Percentiles rank a stretch among this genome's conserved stretches.
Evolutionary conservation across 2,113 vertebrate genomes (phyloP).

Genomic region (Struthio camelus): DNA sequence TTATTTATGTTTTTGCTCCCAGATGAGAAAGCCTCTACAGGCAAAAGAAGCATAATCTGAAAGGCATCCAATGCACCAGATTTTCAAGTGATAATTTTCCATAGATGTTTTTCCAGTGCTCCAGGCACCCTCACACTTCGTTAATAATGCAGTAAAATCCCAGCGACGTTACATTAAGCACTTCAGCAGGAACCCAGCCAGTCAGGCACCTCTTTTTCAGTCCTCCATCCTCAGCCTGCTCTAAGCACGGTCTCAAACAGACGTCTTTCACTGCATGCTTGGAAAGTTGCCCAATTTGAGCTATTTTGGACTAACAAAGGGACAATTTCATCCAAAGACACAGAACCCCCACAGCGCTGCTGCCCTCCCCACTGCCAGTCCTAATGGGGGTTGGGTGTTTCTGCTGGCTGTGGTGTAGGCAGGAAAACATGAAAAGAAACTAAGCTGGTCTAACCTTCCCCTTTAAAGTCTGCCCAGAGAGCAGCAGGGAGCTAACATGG

Average conservation of each 20-base stretch:
- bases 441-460: neutral
- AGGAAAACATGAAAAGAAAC: neutral
- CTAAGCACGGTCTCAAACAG: constrained; percentile 59
- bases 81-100: constrained; percentile 54
- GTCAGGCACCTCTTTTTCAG: constrained; percentile 65
- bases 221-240: constrained; percentile 39
- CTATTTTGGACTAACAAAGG: constrained; percentile 67
- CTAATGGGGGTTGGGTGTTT: constrained; percentile 8
- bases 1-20: constrained; percentile 1
- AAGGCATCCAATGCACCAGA: constrained; percentile 18
- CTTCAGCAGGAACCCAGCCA: constrained; percentile 47
- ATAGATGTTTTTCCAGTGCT: constrained; percentile 55
- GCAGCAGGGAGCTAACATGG: rapidly evolving
- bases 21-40: neutral
- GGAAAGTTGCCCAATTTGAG: constrained; percentile 57
- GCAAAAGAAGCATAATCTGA: neutral
- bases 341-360: constrained; percentile 53
- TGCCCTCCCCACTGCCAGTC: neutral
- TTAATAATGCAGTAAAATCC: constrained; percentile 69
- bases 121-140: constrained; percentile 53
- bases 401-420: neutral
- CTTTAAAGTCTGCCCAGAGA: neutral
- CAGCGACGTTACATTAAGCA: constrained; percentile 63
- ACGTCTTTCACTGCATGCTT: constrained; percentile 63
- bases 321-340: constrained; percentile 65